Evolutionary conservation across 2,888 invertebrate genomes (phyloP).

Genomic region (Agrotis clavis): DNA sequence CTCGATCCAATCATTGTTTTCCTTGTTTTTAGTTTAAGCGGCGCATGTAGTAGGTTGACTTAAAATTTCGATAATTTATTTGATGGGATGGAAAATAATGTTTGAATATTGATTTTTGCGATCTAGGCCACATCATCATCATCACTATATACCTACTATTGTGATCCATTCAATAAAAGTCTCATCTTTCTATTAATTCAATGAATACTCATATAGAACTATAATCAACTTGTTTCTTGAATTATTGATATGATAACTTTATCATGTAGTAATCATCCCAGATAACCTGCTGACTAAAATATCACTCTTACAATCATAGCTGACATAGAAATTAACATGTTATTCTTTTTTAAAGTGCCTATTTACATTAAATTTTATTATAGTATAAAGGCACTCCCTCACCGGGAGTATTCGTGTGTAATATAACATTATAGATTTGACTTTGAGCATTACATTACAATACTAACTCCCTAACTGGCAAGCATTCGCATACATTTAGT

Average conservation of each 20-base stretch:
- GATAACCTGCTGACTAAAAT: background rate
- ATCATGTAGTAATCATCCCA: background rate
- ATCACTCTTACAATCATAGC: background rate
- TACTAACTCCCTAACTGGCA: no score
- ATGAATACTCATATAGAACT: no score
- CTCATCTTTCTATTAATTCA: no score
- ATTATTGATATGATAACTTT: background rate
- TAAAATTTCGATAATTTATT: background rate
- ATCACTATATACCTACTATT: background rate
- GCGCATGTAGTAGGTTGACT: background rate
- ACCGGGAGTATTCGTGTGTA: no score
- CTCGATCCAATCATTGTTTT: conserved; percentile 34
- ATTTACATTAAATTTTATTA: no score
- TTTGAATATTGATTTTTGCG: conserved; percentile 41
- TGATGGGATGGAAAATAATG: background rate
- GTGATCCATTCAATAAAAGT: background rate
- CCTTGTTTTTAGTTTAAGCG: conserved; percentile 33
- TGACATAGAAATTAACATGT: no score
- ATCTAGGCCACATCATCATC: conserved; percentile 39
- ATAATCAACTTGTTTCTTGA: background rate
- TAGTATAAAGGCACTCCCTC: no score
- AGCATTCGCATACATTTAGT: no score
- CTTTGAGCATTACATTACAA: no score
- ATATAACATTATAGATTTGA: no score
- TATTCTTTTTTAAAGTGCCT: no score